phyloP scores from a whole-genome alignment of 1,140 invertebrate species.

The Cydia pomonella region DNA sequence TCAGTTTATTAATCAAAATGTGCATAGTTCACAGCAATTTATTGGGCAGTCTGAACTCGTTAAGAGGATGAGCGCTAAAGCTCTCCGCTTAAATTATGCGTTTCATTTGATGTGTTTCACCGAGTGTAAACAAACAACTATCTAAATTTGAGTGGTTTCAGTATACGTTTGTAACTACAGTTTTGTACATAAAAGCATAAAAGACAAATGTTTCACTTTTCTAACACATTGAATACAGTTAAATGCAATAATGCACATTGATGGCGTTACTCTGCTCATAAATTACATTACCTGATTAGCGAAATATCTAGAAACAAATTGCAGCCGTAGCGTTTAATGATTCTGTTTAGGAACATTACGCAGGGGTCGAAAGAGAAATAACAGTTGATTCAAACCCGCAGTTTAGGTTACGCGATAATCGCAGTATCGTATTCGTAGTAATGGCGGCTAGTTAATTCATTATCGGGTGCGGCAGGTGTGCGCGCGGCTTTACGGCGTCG shows the following conservation, averaged over 20 bases:
- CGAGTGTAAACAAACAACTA: conserved; percentile 46
- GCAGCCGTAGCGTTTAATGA: not conserved
- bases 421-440: conserved; percentile 61
- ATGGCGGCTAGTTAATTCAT: conserved; percentile 72
- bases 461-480: conserved; percentile 69
- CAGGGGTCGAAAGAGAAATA: conserved; percentile 46
- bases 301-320: not conserved
- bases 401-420: conserved; percentile 58
- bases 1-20: conserved; percentile 65
- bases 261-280: not conserved
- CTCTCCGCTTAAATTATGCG: conserved; percentile 62
- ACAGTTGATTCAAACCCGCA: conserved; percentile 48
- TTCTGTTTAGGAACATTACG: not conserved
- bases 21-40: conserved; percentile 66
- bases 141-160: conserved; percentile 14
- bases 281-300: not conserved
- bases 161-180: not conserved
- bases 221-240: not conserved
- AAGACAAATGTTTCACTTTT: not conserved
- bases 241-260: not conserved
- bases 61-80: conserved; percentile 69
- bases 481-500: conserved; percentile 64
- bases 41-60: conserved; percentile 63
- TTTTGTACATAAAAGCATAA: not conserved
- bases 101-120: conserved; percentile 37